Evolutionary conservation across 1,140 invertebrate genomes (phyloP).

Genomic region (Anthonomus grandis): DNA sequence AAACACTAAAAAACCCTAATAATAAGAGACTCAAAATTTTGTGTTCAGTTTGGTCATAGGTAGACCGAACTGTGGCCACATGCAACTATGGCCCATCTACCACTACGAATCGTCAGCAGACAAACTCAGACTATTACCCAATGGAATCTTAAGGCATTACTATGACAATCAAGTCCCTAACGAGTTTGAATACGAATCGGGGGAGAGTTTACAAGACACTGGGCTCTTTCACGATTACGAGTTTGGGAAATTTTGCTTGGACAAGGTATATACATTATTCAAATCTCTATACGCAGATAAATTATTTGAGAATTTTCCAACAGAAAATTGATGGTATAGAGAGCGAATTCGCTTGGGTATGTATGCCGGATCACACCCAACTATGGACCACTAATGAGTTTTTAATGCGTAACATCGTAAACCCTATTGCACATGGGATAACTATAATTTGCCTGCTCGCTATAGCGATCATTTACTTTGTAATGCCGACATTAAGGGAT

Average conservation of each 20-base stretch:
- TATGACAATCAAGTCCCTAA: conserved; percentile 53
- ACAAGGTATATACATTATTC: conserved; percentile 56
- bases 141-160: conserved; percentile 69
- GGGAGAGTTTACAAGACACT: conserved; percentile 50
- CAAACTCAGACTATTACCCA: conserved; percentile 61
- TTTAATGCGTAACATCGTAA: conserved; percentile 68
- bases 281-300: background rate
- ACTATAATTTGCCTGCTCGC: conserved; percentile 67
- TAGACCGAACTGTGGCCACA: conserved; percentile 65
- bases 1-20: too few species aligned
- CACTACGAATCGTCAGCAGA: conserved; percentile 59
- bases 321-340: conserved; percentile 44
- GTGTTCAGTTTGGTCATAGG: conserved; percentile 58
- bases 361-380: conserved; percentile 63
- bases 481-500: conserved; percentile 77
- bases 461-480: conserved; percentile 77
- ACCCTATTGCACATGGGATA: conserved; percentile 71
- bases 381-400: conserved; percentile 69
- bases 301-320: background rate
- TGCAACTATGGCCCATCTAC: conserved; percentile 69
- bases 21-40: too few species aligned
- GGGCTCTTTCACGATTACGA: conserved; percentile 66
- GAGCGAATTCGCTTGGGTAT: conserved; percentile 69
- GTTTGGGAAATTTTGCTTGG: conserved; percentile 73
- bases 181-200: conserved; percentile 49